Evolutionary conservation across 2,888 invertebrate genomes (phyloP).

Genomic region (Micropterix aruncella): DNA sequence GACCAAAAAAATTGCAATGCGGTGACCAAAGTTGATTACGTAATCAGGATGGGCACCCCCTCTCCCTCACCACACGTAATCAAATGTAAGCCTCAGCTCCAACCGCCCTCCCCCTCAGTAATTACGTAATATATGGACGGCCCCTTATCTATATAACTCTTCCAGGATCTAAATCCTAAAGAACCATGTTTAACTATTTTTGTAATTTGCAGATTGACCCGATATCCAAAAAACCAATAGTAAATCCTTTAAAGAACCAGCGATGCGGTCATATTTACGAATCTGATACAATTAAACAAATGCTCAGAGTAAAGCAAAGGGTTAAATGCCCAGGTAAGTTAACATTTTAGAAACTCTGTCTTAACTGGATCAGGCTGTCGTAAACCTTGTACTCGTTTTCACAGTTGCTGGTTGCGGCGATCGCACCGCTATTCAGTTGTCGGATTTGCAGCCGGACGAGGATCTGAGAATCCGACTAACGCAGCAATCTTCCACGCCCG

Average conservation of each 20-base stretch:
- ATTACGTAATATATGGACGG: too few species aligned
- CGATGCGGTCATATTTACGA: constrained; percentile 37
- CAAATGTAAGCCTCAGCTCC: too few species aligned
- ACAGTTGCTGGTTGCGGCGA: constrained; percentile 36
- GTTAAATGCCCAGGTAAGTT: constrained; percentile 28
- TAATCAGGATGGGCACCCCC: too few species aligned
- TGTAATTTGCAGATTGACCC: constrained; percentile 37
- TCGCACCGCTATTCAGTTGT: constrained; percentile 19
- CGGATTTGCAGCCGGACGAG: constrained; percentile 26
- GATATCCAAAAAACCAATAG: constrained; percentile 30
- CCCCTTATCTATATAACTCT: too few species aligned
- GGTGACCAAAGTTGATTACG: too few species aligned
- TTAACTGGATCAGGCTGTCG: too few species aligned
- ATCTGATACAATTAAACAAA: constrained; percentile 24
- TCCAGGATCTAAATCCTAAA: too few species aligned
- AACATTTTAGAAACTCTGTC: constrained; percentile 11
- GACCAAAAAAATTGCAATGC: too few species aligned
- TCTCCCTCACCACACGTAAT: too few species aligned
- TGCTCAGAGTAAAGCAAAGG: constrained; percentile 22
- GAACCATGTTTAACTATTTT: background rate
- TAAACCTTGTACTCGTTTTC: constrained; percentile 1
- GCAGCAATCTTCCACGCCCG: constrained; percentile 20
- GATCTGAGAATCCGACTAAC: constrained; percentile 25
- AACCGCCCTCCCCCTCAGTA: too few species aligned
- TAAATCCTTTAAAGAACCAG: constrained; percentile 33